A percentile compares a stretch with the other conserved stretches of the same genome.
These are phyloP conservation scores for Nematostella vectensis DNA, from an alignment of 92 coral and sea anemone species.

Conservation along the genomic window DNA sequence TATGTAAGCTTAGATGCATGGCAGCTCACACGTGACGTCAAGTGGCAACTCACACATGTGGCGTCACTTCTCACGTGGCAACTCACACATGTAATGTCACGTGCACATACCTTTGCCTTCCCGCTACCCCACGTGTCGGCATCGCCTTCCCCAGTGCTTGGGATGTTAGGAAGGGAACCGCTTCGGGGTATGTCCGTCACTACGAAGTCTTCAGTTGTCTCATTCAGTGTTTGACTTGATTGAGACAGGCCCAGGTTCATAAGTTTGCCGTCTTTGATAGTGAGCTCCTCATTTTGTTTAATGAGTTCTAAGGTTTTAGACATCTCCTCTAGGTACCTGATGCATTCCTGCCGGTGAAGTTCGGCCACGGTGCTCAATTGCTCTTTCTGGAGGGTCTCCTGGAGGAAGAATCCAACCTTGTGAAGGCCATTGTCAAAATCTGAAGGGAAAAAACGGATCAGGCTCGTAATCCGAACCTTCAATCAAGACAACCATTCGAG, in stretches of 20 bases:
- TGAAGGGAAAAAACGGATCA: constrained; percentile 13
- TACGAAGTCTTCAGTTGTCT: constrained; percentile 35
- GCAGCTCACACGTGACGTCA: too few relatives aligned
- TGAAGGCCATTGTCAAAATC: constrained; percentile 52
- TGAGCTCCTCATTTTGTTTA: constrained; percentile 31
- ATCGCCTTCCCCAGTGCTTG: constrained; percentile 22
- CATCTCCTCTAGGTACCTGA: constrained; percentile 51
- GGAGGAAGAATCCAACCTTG: constrained; percentile 60
- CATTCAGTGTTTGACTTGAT: constrained; percentile 62
- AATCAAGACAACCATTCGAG: too few relatives aligned
- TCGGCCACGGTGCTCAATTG: constrained; percentile 73
- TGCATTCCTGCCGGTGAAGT: constrained; percentile 54
- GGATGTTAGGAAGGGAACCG: constrained; percentile 70
- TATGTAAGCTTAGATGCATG: too few relatives aligned
- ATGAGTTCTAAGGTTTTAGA: constrained; percentile 43
- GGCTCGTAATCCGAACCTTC: too few relatives aligned
- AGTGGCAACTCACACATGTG: too few relatives aligned
- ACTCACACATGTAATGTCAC: too few relatives aligned
- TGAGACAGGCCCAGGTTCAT: constrained; percentile 55
- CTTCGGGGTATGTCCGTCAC: constrained; percentile 53
- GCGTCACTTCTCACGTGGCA: too few relatives aligned
- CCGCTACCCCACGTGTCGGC: constrained; percentile 17
- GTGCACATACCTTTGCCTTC: constrained; percentile 33
- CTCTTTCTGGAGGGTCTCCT: constrained; percentile 63
- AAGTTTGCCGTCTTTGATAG: constrained; percentile 20